phyloP scores from a whole-genome alignment of 1,140 invertebrate genomes.

The Drosophila prosaltans region DNA sequence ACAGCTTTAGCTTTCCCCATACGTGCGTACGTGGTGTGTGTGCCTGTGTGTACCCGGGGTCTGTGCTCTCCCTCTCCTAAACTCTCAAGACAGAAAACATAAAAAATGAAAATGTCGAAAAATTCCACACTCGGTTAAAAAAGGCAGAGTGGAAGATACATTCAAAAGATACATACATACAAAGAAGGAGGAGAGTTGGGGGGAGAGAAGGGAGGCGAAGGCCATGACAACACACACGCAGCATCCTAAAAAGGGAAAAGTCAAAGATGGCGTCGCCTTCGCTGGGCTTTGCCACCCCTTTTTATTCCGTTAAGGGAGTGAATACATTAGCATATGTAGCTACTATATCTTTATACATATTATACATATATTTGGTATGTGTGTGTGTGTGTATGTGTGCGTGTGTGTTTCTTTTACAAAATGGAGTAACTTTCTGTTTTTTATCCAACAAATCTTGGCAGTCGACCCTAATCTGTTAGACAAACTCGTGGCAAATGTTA shows the following conservation, averaged over 20 bases:
- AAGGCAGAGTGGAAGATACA: conserved; percentile 35
- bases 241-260: conserved; percentile 6
- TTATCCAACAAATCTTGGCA: conserved; percentile 9
- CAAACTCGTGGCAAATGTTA: conserved; percentile 23
- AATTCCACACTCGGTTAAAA: conserved; percentile 59
- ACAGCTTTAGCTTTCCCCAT: conserved; percentile 53
- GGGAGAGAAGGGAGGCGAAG: background rate
- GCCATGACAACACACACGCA: background rate
- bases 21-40: conserved; percentile 15
- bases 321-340: conserved; percentile 17
- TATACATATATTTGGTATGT: background rate
- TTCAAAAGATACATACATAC: conserved; percentile 9
- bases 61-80: too few species aligned
- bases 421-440: conserved; percentile 21
- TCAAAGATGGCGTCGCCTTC: conserved; percentile 1
- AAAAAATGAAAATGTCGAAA: conserved; percentile 65
- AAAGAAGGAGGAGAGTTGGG: background rate
- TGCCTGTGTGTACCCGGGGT: too few species aligned
- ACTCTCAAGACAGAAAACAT: conserved; percentile 26
- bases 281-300: conserved; percentile 1
- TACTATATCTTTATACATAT: background rate
- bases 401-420: conserved; percentile 19
- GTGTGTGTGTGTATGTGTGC: background rate
- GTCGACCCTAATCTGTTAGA: conserved; percentile 11
- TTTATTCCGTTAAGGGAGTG: conserved; percentile 5